Percentiles rank a stretch among this genome's conserved stretches.
Conservation (phyloP, 2,113 vertebrate genomes). For the Jaculus jaculus region DNA sequence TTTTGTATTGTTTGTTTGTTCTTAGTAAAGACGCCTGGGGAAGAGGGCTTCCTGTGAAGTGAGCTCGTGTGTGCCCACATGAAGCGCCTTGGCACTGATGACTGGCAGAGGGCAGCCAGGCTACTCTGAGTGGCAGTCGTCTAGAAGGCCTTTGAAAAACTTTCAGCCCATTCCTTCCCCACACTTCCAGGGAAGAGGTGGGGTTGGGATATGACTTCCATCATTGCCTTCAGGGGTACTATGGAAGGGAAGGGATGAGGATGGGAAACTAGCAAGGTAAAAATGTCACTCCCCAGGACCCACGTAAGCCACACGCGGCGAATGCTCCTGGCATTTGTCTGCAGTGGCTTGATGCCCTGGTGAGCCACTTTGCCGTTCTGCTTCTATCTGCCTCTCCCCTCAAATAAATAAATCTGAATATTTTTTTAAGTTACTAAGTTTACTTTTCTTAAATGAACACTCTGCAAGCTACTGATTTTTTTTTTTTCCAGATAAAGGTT, state of each 20-base stretch:
- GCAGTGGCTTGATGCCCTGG: too few species aligned
- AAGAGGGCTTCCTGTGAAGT: background rate
- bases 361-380: too few species aligned
- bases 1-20: background rate
- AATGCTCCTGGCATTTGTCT: too few species aligned
- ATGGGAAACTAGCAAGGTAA: background rate
- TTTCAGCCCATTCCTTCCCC: background rate
- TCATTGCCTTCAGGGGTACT: background rate
- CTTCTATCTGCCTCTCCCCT: too few species aligned
- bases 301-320: too few species aligned
- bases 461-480: background rate
- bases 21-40: background rate
- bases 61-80: too few species aligned
- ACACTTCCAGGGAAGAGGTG: background rate
- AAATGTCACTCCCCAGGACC: background rate
- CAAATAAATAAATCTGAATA: too few species aligned
- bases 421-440: background rate
- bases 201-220: background rate
- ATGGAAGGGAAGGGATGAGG: background rate
- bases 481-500: background rate
- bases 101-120: too few species aligned
- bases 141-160: background rate
- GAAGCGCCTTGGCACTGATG: too few species aligned
- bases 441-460: background rate
- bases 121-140: background rate